phyloP scores from a whole-genome alignment of 2,888 invertebrate species.

The Thymelicus acteon region DNA sequence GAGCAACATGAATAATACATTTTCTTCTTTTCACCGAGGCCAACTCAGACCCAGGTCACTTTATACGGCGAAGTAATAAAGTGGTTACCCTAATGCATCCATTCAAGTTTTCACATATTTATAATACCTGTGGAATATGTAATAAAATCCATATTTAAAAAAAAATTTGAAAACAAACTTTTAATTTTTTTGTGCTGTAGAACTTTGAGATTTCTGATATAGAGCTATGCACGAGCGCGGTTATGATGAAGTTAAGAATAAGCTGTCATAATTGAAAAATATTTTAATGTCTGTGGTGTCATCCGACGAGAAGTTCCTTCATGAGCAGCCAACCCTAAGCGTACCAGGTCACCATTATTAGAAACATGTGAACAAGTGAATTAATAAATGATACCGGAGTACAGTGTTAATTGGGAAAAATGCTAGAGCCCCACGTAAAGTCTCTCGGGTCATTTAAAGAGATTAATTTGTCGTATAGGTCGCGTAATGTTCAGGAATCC shows the following conservation, averaged over 20 bases:
- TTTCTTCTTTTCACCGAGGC: neutral
- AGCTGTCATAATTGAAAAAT: too few species aligned
- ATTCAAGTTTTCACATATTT: conserved; percentile 8
- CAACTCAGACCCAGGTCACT: neutral
- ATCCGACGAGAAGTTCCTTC: too few species aligned
- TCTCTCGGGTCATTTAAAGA: neutral
- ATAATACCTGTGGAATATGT: neutral
- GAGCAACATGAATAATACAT: conserved; percentile 12
- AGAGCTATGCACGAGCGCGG: too few species aligned
- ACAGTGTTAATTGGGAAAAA: neutral
- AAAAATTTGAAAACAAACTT: too few species aligned
- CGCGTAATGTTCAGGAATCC: neutral
- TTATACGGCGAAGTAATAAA: conserved; percentile 6
- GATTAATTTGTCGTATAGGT: neutral
- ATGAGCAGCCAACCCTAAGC: too few species aligned
- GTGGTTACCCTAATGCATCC: conserved; percentile 3
- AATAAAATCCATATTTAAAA: neutral
- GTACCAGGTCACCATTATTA: too few species aligned
- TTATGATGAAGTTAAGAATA: too few species aligned
- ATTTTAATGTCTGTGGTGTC: too few species aligned
- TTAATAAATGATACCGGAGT: neutral
- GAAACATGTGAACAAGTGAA: neutral
- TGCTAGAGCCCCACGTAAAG: neutral
- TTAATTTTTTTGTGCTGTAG: too few species aligned
- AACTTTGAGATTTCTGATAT: too few species aligned